A percentile compares a stretch with the other conserved stretches of the same genome.
phyloP scores from a whole-genome alignment of 2,113 vertebrate genomes.

The Oreochromis aureus region DNA sequence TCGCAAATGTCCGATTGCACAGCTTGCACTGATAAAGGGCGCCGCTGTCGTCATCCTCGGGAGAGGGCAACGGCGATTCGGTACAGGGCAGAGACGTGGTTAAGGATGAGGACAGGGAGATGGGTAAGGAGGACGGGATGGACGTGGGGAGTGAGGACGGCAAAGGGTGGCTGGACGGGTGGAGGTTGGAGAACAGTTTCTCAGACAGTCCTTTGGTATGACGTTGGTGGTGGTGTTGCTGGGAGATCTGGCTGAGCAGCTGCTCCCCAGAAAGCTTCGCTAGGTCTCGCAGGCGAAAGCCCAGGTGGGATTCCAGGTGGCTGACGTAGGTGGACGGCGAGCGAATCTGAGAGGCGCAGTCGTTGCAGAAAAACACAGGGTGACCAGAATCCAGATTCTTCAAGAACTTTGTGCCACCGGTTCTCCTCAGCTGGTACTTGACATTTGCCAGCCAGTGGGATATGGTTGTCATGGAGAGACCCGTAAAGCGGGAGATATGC shows the following conservation, averaged over 20 bases:
- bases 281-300: slow-evolving; percentile 94
- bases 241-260: slow-evolving; percentile 87
- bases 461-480: slow-evolving; percentile 98
- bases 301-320: slow-evolving; percentile 96
- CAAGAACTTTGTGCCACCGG: slow-evolving; percentile 98
- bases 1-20: slow-evolving; percentile 98
- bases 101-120: slow-evolving; percentile 48
- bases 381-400: slow-evolving; percentile 99
- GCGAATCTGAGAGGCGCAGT: slow-evolving; percentile 98
- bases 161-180: slow-evolving; percentile 63
- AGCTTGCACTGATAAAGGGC: slow-evolving; percentile 95
- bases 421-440: slow-evolving; percentile 98
- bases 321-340: slow-evolving; percentile 97
- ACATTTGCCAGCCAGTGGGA: slow-evolving; percentile 99
- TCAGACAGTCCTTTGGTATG: slow-evolving; percentile 93
- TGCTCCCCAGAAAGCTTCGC: slow-evolving; percentile 94
- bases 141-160: slow-evolving; percentile 53
- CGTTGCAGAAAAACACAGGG: slow-evolving; percentile 98
- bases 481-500: slow-evolving; percentile 98
- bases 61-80: slow-evolving; percentile 74
- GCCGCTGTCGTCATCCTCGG: slow-evolving; percentile 84
- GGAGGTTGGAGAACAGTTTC: slow-evolving; percentile 82
- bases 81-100: slow-evolving; percentile 44
- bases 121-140: slow-evolving; percentile 35
- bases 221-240: slow-evolving; percentile 59